Evolutionary conservation across 2,113 vertebrate species (phyloP).

Genomic region (Entelurus aequoreus): DNA sequence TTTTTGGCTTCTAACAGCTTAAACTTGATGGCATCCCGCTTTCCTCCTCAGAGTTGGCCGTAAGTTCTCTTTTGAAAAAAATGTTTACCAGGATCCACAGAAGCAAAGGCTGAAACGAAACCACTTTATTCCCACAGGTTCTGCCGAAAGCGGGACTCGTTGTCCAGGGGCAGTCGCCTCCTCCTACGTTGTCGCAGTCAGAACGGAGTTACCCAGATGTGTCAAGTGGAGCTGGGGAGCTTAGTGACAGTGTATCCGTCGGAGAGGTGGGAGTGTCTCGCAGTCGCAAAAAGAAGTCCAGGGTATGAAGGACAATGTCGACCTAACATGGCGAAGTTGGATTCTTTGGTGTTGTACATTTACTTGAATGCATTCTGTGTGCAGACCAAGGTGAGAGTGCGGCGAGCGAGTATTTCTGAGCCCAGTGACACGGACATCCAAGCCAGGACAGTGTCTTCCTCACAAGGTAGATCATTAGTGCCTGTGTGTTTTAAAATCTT

Average conservation of each 20-base stretch:
- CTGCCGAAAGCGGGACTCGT: constrained; percentile 64
- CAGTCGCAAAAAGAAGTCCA: constrained; percentile 71
- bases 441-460: constrained; percentile 28
- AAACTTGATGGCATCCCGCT: constrained; percentile 78
- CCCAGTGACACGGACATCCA: constrained; percentile 83
- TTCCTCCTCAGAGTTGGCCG: constrained; percentile 78
- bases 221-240: constrained; percentile 79
- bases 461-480: constrained; percentile 59
- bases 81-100: not conserved
- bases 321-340: not conserved
- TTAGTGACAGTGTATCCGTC: constrained; percentile 81
- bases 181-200: constrained; percentile 35
- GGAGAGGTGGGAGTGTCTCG: constrained; percentile 54
- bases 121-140: constrained; percentile 54
- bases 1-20: constrained; percentile 68
- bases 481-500: not conserved
- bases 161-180: constrained; percentile 53
- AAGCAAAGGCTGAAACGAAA: not conserved
- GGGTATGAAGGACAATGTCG: constrained; percentile 54
- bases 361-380: constrained; percentile 4
- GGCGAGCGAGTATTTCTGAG: constrained; percentile 90
- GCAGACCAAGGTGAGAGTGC: constrained; percentile 84
- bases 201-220: constrained; percentile 71
- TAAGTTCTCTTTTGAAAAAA: constrained; percentile 59
- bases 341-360: not conserved